A percentile compares a stretch with the other conserved stretches of the same genome.
phyloP scores from a whole-genome alignment of 2,797 vertebrate genomes.

The Pangasius larnaudii region DNA sequence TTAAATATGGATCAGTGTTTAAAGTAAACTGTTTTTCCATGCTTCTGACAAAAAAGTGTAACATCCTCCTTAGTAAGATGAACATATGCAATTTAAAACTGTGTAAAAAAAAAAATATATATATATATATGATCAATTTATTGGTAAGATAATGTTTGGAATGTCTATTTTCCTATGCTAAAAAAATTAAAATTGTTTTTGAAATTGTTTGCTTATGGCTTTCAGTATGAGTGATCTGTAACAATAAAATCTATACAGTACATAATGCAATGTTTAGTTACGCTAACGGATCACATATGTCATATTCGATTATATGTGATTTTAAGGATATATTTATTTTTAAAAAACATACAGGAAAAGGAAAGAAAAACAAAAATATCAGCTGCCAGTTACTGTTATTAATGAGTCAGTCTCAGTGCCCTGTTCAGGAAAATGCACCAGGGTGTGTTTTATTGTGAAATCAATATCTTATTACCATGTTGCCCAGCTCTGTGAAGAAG shows the following conservation, averaged over 20 bases:
- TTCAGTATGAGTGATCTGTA: neutral
- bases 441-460: neutral
- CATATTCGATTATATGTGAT: neutral
- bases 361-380: neutral
- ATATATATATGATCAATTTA: constrained; percentile 48
- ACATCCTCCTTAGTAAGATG: constrained; percentile 40
- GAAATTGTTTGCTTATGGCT: constrained; percentile 21
- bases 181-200: constrained; percentile 59
- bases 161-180: constrained; percentile 60
- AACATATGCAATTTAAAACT: constrained; percentile 61
- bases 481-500: neutral
- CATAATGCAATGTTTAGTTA: neutral
- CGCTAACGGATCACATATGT: neutral
- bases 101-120: constrained; percentile 40
- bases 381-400: neutral
- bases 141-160: constrained; percentile 51
- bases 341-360: neutral
- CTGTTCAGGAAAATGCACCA: neutral
- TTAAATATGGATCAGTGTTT: constrained; percentile 27
- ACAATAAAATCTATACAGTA: neutral
- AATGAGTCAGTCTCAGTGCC: neutral
- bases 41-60: constrained; percentile 23
- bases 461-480: neutral
- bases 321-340: neutral
- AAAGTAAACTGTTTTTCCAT: constrained; percentile 35